Evolutionary conservation across 1,140 invertebrate species (phyloP), one percentile per base, ranked within the genome.

Genomic region (Saccostrea cuccullata): DNA sequence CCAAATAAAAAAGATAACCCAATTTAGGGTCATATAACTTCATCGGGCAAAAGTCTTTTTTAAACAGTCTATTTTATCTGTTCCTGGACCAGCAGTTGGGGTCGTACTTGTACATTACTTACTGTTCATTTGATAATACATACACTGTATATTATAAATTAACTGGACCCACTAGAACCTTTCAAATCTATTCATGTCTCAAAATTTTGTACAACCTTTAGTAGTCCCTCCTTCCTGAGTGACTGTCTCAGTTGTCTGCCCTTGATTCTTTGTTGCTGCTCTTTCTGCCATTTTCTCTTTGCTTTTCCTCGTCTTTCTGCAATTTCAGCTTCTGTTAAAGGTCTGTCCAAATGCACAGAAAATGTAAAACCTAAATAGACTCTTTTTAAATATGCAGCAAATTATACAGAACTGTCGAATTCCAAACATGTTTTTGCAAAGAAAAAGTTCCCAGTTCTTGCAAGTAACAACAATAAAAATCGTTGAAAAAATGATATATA

Each of bases 241-340:
- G 8, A 5, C 47, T 83, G 40, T 40, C 23, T 83, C 82, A 55
- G 82, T 83, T 83, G 20, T 83, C 82, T 83, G n/a, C 40, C 17
- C 82, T 23, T 55, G 17, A 17, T n/a, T 20, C 13, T 83, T 55
- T 12, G 73, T 17, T 60, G 58, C 88, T 55, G 60, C 26, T 70
- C 26, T 87, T 56, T 87, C 20, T 86, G 84, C 73, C 73, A 94
- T 92, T 64, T 92, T 91, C 85, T 97, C 96, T 88, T 97, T 96
- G 97, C 97, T 84, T 96, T 95, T 93, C 97, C 97, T 90, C 97
- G 95, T 90, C 97, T 95, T 55, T 96, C 90, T 15, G 96, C 95
- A 93, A 98, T 96, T 94, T 98, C 97, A 93, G 97, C 97, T 0
- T 94, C 93, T 0, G 97, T 98, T 55, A 98, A 94, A 2, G 96